Percentiles rank a stretch among this genome's conserved stretches.
phyloP scores from a whole-genome alignment of 2,888 invertebrate species.

The Blastobasis adustella region DNA sequence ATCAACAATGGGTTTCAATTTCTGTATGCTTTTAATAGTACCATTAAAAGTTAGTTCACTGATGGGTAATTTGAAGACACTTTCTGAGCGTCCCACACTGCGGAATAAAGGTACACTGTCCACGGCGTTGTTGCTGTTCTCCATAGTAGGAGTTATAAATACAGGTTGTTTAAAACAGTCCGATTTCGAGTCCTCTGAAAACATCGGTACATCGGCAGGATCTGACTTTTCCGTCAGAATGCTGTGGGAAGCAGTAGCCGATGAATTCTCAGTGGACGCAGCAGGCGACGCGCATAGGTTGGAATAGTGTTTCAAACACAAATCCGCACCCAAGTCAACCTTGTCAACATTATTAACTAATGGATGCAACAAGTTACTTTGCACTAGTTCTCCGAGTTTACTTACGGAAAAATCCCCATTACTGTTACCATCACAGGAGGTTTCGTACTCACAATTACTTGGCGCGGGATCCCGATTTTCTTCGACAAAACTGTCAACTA shows the following conservation, averaged over 20 bases:
- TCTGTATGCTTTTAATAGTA: conserved; percentile 64
- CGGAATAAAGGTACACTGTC: conserved; percentile 61
- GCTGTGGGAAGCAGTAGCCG: conserved; percentile 43
- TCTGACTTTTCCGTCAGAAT: conserved; percentile 51
- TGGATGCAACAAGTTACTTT: conserved; percentile 28
- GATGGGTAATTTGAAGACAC: conserved; percentile 62
- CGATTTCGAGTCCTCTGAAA: conserved; percentile 55
- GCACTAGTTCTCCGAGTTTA: conserved; percentile 38
- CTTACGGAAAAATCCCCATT: conserved; percentile 51
- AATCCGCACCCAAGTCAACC: conserved; percentile 33
- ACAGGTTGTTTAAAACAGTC: conserved; percentile 46
- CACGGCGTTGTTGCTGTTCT: conserved; percentile 69
- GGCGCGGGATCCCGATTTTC: conserved; percentile 26
- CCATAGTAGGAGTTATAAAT: conserved; percentile 68
- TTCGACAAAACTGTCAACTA: conserved; percentile 43
- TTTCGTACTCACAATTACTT: conserved; percentile 33
- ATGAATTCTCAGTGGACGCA: conserved; percentile 44
- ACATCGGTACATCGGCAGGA: conserved; percentile 40
- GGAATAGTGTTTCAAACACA: conserved; percentile 38
- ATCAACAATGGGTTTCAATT: conserved; percentile 61
- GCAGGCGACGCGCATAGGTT: conserved; percentile 36
- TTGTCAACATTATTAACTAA: conserved; percentile 37
- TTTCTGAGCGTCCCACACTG: conserved; percentile 45
- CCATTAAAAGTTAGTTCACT: conserved; percentile 66
- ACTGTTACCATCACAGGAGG: conserved; percentile 49